A percentile compares a stretch with the other conserved stretches of the same genome.
phyloP scores from a whole-genome alignment of 1,140 invertebrate genomes.

The Plodia interpunctella region DNA sequence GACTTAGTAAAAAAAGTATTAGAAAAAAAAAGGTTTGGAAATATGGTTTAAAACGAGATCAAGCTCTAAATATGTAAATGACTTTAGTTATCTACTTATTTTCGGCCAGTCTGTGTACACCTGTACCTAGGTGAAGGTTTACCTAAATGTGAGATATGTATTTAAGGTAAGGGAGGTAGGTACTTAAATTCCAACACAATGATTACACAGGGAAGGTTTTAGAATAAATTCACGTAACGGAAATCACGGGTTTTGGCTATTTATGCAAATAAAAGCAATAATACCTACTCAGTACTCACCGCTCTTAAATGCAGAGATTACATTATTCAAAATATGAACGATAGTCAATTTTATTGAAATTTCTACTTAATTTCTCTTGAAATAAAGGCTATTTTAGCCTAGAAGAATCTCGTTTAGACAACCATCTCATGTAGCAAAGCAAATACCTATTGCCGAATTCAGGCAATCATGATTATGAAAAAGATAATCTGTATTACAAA shows the following conservation, averaged over 20 bases:
- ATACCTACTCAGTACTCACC: neutral
- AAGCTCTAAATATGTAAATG: neutral
- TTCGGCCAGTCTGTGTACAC: too few species aligned
- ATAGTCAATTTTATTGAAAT: neutral
- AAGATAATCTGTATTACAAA: too few species aligned
- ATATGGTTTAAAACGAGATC: neutral
- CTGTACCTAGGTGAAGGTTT: too few species aligned
- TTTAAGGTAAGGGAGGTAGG: too few species aligned
- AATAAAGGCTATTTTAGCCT: neutral
- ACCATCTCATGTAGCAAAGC: too few species aligned
- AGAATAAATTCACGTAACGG: neutral
- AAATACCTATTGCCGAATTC: too few species aligned
- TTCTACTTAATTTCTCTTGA: neutral
- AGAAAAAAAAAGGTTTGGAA: conserved; percentile 19
- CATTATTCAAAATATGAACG: neutral
- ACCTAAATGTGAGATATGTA: too few species aligned
- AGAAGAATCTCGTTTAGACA: neutral
- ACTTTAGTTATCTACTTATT: too few species aligned
- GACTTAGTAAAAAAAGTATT: conserved; percentile 16
- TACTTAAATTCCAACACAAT: too few species aligned
- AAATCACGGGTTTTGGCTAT: neutral
- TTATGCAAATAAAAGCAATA: neutral
- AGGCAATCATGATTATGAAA: too few species aligned
- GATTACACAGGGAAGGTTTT: neutral
- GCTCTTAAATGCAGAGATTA: too few species aligned